Conservation (phyloP, 2,888 invertebrate species). For the Meliscaeva auricollis region DNA sequence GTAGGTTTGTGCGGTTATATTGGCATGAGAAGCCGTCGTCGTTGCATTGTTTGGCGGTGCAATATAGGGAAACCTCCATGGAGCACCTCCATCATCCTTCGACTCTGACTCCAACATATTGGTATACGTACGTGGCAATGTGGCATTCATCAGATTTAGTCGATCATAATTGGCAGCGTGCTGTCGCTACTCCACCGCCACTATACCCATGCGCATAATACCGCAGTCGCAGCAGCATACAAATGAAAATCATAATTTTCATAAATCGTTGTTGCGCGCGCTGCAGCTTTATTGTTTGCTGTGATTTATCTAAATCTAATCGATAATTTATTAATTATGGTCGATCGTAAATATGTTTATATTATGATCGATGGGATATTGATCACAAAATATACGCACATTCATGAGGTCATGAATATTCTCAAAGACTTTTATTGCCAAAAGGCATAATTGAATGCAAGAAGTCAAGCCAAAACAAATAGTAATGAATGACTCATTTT, state of each 20-base stretch:
- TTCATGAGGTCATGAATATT: conserved; percentile 3
- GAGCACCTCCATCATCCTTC: conserved; percentile 57
- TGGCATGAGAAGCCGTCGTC: conserved; percentile 1
- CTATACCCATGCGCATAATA: neutral
- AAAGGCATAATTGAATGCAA: neutral
- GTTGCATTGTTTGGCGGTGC: conserved; percentile 15
- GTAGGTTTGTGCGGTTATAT: neutral
- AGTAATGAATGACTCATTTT: no score
- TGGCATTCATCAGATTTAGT: conserved; percentile 71
- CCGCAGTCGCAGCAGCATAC: neutral
- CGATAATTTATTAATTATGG: conserved; percentile 72
- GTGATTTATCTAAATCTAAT: conserved; percentile 71
- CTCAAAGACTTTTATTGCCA: neutral
- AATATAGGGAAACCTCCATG: conserved; percentile 29
- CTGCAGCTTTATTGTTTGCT: conserved; percentile 52
- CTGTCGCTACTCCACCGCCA: conserved; percentile 4
- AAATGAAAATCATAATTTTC: conserved; percentile 57
- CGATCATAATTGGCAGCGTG: conserved; percentile 70
- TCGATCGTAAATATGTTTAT: conserved; percentile 63
- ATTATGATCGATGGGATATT: conserved; percentile 62
- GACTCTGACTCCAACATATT: conserved; percentile 24
- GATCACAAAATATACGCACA: conserved; percentile 8
- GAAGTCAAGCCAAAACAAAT: no score
- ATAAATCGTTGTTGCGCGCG: conserved; percentile 36
- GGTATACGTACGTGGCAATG: conserved; percentile 46